Evolutionary conservation across 2,888 invertebrate genomes (phyloP).

Genomic region (Blomia tropicalis): DNA sequence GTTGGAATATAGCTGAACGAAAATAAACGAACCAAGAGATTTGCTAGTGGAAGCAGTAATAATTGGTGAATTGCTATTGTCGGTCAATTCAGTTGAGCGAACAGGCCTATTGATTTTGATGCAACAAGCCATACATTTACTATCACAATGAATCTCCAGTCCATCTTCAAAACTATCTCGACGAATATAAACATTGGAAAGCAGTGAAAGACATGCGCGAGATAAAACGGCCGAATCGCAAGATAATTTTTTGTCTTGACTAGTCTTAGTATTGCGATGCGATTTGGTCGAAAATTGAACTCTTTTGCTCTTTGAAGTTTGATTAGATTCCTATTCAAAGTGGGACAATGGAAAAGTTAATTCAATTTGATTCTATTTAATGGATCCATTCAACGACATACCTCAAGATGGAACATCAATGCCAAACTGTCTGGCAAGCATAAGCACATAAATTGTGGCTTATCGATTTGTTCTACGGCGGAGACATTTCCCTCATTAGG

Average conservation of each 20-base stretch:
- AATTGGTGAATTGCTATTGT: no score
- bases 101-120: not conserved
- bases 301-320: conserved; percentile 11
- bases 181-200: not conserved
- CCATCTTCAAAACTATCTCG: conserved; percentile 17
- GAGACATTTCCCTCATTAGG: no score
- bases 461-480: not conserved
- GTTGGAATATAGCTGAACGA: no score
- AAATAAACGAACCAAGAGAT: conserved; percentile 22
- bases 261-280: conserved; percentile 6
- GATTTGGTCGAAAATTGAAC: conserved; percentile 10
- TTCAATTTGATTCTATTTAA: no score
- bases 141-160: conserved; percentile 29
- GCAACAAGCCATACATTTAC: conserved; percentile 30
- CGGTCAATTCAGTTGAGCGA: no score
- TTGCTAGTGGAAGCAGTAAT: no score
- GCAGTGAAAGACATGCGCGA: not conserved
- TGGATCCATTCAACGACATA: no score
- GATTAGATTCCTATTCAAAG: not conserved
- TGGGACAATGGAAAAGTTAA: no score
- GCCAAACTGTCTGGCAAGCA: conserved; percentile 20
- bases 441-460: conserved; percentile 20
- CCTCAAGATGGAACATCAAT: conserved; percentile 19
- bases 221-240: not conserved
- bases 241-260: conserved; percentile 16